Evolutionary conservation across 2,113 vertebrate genomes (phyloP), one percentile per base, ranked within the genome.

Genomic region (Pristiophorus japonicus): DNA sequence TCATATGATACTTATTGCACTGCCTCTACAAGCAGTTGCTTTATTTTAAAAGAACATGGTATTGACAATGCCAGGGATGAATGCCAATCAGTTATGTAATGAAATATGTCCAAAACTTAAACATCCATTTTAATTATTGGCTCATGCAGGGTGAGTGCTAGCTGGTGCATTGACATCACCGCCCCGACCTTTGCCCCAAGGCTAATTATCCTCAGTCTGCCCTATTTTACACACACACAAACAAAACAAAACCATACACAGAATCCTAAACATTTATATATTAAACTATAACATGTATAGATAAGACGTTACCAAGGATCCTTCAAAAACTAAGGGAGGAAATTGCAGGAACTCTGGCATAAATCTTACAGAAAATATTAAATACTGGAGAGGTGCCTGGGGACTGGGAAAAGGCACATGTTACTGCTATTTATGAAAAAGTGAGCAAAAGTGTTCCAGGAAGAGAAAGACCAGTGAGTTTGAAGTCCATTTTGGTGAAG

Each of bases 51-150:
- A 94, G 63, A 45, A 94, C 55, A 6, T 12, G 12, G 63, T 24
- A 42, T 14, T 94, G 63, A 8, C 63, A 94, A 66, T 94, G 63
- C 63, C 63, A 45, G 92, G 65, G 65, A 66, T 30, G 38, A 42
- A 45, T 67, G 92, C 92, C 92, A 94, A 67, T 67, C 63, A 67
- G n/a, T 94, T 94, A 94, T 51, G 42, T 70, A 30, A 70, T 70
- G 88, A 91, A 91, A 91, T 63, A 91, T 91, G 20, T 91, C 5
- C 30, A 38, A 90, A 55, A 42, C 81, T 47, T 85, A 42, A 85
- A 70, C 92, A 70, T 90, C 51, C 24, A 59, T 81, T 90, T 90
- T 90, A 90, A 59, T 90, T 42, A 42, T 81, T 90, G 87, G 70
- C 6, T 90, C 22, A 75, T 27, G 51, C 24, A 59, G 75, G 42